Evolutionary conservation across 2,888 invertebrate genomes (phyloP), one percentile per base, ranked within the genome.

Genomic region (Protonemura montana): DNA sequence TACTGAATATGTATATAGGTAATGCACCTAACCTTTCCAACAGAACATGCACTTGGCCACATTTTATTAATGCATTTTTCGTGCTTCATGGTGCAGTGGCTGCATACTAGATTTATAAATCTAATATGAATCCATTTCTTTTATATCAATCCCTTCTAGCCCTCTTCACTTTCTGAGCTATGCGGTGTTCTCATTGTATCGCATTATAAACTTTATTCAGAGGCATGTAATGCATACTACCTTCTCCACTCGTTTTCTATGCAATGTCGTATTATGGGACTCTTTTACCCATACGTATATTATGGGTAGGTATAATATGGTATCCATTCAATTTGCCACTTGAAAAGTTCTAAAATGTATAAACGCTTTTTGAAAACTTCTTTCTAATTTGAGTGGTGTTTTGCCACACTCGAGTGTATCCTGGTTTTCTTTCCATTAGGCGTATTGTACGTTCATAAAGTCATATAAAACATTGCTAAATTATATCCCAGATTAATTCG

Each of bases 321-420:
- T 83, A n/a, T 41, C 42, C 82, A 83, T 83, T 83, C 82, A 83
- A 83, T 41, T 26, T 26, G 42, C 35, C 41, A 41, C 35, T 83
- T n/a, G 41, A 83, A 10, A 83, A 41, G 41, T 83, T 41, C 35
- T 35, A 13, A 83, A 83, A 78, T 59, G 59, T 78, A 78, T 27
- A 25, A 83, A 83, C 35, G 41, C 78, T 85, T 80, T 85, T 27
- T 41, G 85, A 85, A 85, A 81, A 78, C 78, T 80, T 85, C 85
- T 85, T 85, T 85, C 30, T 85, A 42, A 25, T 76, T 85, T 77
- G 85, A 85, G 41, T 85, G 80, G 85, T 30, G 85, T 85, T 85
- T 85, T 85, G 85, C 81, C 78, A 85, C 85, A 27, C 78, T 85
- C 27, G 28, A 85, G 85, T 85, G 85, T 41, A 6, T 16, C 29